Percentiles rank a stretch among this genome's conserved stretches.
These are phyloP conservation scores for Galagoides demidoff DNA, from an alignment of 2,797 vertebrate species.

Conservation along the genomic window DNA sequence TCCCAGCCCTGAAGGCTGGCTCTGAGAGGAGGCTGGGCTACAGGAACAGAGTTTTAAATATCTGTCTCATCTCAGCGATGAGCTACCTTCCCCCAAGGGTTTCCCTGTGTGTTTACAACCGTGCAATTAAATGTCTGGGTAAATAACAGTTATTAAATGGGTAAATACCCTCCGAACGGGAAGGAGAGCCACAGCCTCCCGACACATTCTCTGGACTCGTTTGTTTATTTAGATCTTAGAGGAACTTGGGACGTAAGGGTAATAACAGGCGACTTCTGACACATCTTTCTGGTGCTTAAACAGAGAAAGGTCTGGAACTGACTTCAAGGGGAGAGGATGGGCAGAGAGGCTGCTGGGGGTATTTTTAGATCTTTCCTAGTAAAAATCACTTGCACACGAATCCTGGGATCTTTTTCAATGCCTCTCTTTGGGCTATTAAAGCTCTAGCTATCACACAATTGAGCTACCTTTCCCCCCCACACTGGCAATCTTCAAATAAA, in stretches of 20 bases:
- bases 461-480: constrained; percentile 55
- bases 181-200: constrained; percentile 12
- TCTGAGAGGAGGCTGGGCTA: neutral
- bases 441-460: constrained; percentile 54
- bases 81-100: constrained; percentile 45
- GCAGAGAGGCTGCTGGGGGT: constrained; percentile 9
- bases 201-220: neutral
- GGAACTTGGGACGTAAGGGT: constrained; percentile 2
- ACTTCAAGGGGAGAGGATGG: neutral
- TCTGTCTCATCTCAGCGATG: constrained; percentile 61
- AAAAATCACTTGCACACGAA: constrained; percentile 45
- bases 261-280: neutral
- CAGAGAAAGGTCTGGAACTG: neutral
- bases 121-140: constrained; percentile 71
- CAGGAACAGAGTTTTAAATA: constrained; percentile 60
- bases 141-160: constrained; percentile 79
- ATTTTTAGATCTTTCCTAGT: constrained; percentile 75
- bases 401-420: constrained; percentile 45
- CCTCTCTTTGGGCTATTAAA: constrained; percentile 67
- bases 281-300: constrained; percentile 29
- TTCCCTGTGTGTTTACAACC: constrained; percentile 69
- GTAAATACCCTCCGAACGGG: constrained; percentile 62
- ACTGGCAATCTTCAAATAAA: constrained; percentile 65
- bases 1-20: neutral
- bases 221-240: constrained; percentile 51